Base-by-base conservation (phyloP, 2,888 invertebrate species). In the Imbricaverruca yamaguchii region DNA sequence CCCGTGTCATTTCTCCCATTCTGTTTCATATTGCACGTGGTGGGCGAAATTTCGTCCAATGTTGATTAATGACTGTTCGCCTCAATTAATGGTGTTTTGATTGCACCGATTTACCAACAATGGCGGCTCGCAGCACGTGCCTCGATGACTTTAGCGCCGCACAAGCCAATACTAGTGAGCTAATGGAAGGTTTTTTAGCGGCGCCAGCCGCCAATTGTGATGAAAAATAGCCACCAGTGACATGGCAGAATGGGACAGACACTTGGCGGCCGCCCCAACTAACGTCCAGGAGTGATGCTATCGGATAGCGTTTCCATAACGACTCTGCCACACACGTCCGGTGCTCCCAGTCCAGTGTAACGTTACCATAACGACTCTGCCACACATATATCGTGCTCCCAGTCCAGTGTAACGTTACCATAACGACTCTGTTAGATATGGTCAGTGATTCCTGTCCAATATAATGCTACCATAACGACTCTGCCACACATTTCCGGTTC, bases 211-310 rank as follows among this genome's bases (percentile, higher is more conserved):
- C 74, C 74, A 21, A 55, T 74, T 74, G 74, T 74, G 55, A 15
- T 74, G 74, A 74, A 74, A 74, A 74, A 74, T 74, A 53, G 53
- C 74, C 74, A 23, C 53, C 74, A 53, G 74, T 74, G 74, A 74
- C 74, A 74, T 18, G 53, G 74, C 74, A 53, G 53, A 74, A 74
- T 55, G 1, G 21, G 21, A 11, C 25, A 25, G 23, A 39, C 39
- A 39, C 39, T 39, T 39, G 39, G 2, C 39, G 39, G 39, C 39
- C 39, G 39, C 2, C 39, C 39, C 1, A 39, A 39, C 39, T 39
- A 4, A 39, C 39, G 39, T 39, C 39, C 39, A 39, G 39, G 39
- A 39, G 39, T 39, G 39, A 39, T 39, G 39, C 4, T 39, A 39
- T 39, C 39, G 39, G 39, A 4, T 39, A 4, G 39, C 39, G 39